Evolutionary conservation across 2,888 invertebrate genomes (phyloP).

Genomic region (Reticulitermes lucifugus): DNA sequence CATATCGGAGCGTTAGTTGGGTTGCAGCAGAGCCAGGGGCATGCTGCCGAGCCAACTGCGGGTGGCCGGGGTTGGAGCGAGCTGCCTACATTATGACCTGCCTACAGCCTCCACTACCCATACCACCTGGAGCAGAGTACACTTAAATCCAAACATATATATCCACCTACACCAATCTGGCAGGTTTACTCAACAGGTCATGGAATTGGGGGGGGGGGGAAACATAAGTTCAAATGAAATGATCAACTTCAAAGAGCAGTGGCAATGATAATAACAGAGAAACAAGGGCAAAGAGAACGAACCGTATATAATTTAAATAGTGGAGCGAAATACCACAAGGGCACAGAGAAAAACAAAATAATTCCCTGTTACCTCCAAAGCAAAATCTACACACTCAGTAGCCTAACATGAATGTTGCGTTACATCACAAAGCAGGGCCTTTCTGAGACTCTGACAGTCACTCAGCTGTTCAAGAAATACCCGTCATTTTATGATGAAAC

Average conservation of each 20-base stretch:
- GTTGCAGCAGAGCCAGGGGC: conserved; percentile 25
- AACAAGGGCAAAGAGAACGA: not conserved
- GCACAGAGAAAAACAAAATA: too few species aligned
- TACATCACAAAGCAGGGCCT: too few species aligned
- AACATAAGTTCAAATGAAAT: not conserved
- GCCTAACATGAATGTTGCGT: too few species aligned
- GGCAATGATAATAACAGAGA: not conserved
- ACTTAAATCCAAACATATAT: conserved; percentile 18
- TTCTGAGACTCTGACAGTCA: too few species aligned
- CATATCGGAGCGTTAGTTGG: conserved; percentile 17
- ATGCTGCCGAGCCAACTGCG: not conserved
- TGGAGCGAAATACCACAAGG: too few species aligned
- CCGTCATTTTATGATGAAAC: too few species aligned
- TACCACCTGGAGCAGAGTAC: not conserved
- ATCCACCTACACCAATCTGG: not conserved
- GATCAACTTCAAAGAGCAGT: not conserved
- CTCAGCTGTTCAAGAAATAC: too few species aligned
- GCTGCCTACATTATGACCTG: conserved; percentile 21
- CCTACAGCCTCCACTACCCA: not conserved
- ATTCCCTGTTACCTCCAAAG: too few species aligned
- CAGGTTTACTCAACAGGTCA: conserved; percentile 16
- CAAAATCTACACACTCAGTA: too few species aligned
- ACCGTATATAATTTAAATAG: not conserved
- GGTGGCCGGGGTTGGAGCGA: not conserved
- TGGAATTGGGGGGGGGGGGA: not conserved